Conservation (phyloP, 1,140 invertebrate genomes). For the Aphidius gifuensis region DNA sequence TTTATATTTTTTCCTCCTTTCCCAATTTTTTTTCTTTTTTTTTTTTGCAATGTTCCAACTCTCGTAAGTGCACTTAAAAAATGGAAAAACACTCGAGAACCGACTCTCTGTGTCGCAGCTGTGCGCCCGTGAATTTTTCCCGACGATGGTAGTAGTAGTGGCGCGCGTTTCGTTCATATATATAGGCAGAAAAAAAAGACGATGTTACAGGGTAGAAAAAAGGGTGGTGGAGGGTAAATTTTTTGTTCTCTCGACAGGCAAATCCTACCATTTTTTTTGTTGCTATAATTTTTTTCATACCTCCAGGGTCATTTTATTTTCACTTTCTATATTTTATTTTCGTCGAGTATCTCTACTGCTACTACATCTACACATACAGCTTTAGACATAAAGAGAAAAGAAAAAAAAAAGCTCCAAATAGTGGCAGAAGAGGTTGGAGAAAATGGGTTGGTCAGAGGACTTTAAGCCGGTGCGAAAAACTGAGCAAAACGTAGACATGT, state of each 20-base stretch:
- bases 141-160: constrained; percentile 10
- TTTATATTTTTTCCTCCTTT: not conserved
- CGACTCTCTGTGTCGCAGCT: constrained; percentile 32
- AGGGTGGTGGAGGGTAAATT: not conserved
- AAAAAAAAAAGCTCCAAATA: constrained; percentile 8
- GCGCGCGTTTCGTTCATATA: constrained; percentile 20
- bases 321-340: constrained; percentile 47
- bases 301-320: constrained; percentile 46
- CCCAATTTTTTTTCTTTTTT: constrained; percentile 8
- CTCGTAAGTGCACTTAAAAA: constrained; percentile 42
- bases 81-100: constrained; percentile 38
- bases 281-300: constrained; percentile 8
- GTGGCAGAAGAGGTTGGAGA: constrained; percentile 5
- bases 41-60: constrained; percentile 17
- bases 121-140: constrained; percentile 33
- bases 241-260: constrained; percentile 30
- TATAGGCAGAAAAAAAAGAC: constrained; percentile 3
- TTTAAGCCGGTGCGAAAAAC: constrained; percentile 32
- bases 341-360: constrained; percentile 22
- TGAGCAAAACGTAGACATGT: constrained; percentile 41
- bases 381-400: constrained; percentile 10
- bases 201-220: constrained; percentile 1
- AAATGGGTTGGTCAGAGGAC: not conserved
- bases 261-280: constrained; percentile 30
- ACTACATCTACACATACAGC: constrained; percentile 8